Base-by-base conservation (phyloP, 2,113 vertebrate genomes). In the Pteropus alecto region DNA sequence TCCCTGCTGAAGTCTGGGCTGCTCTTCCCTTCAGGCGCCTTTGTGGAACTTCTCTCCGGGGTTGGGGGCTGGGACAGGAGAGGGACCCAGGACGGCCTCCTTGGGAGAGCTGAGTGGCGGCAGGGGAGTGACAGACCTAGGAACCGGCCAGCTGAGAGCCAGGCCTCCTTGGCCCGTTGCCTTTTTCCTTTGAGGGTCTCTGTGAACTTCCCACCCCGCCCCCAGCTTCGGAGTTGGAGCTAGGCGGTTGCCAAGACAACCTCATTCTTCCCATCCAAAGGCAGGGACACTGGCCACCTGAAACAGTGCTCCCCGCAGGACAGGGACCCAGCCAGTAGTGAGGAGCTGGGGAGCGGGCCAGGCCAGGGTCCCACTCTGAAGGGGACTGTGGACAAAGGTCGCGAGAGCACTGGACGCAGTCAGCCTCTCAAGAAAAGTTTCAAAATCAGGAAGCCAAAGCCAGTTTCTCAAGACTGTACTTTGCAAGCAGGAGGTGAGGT, bases 41-140 rank as follows among this genome's bases (percentile, higher is more conserved):
- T 60, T 43, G 51, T 54, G 93, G 43, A 73, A 3, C 28, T 12
- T n/a, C 63, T 67, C 67, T 78, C 28, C 71, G 2, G 58, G 2
- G 19, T 5, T 0, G 1, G 35, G 48, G 26, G 21, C 33, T 0
- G 11, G 16, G 12, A 1, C 5, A n/a, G 26, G 35, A 33, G 0
- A 0, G 4, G 0, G 2, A 10, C 22, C 24, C 54, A 7, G 11
- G 30, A 51, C 41, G 33, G 38, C 38, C 60, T 10, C 35, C 15
- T 0, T 0, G 12, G 15, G 11, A 30, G 24, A 2, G 5, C 0
- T 43, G 28, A 6, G 24, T 11, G 79, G 30, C 26, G 10, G 35
- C 7, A 12, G 18, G 63, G 24, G 61, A 24, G 28, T 15, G 11
- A 2, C 41, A 13, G 16, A 7, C 3, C 61, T 68, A 4, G 24